Evolutionary conservation across 2,888 invertebrate genomes (phyloP), one percentile per base, ranked within the genome.

Genomic region (Leucophenga maculata): DNA sequence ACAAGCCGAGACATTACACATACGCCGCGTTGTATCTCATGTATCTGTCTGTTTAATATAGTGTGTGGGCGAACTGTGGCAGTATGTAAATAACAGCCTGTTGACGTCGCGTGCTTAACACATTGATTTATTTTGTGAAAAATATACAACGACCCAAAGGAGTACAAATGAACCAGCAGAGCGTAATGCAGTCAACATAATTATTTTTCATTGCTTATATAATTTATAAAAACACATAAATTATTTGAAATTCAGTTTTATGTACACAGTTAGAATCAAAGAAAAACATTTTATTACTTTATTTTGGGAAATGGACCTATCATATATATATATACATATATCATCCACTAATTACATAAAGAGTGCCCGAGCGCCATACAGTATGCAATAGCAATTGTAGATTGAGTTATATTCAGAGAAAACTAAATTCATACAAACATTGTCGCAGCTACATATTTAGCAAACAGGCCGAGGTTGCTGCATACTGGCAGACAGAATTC

Each of bases 321-420:
- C 71, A n/a, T n/a, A n/a, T n/a, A n/a, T n/a, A n/a, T n/a, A n/a
- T n/a, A n/a, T n/a, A n/a, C n/a, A 72, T 79, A 79, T 80, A 80
- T 77, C 77, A 82, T 80, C 80, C 77, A 75, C 77, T 78, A 82
- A 82, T 82, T 82, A 79, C 75, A 77, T 76, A 50, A 50, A 50
- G 18, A 18, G 50, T 57, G 52, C 8, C 4, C 16, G n/a, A 46
- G n/a, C 46, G 50, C 59, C 59, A 20, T 65, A 54, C 44, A 46
- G 44, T 55, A 59, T 67, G 67, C 67, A 57, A 67, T 57, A 59
- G 18, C 9, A 26, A 50, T 50, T 32, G 60, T n/a, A 60, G 59
- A 68, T 68, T 68, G 60, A 68, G 67, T 68, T 60, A 39, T 67
- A 46, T 9, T 14, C 14, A 31, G 16, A 62, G 46, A 20, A 62